Percentiles rank a stretch among this genome's conserved stretches.
Conservation (phyloP, 1,140 invertebrate species). For the Hesperophylax magnus region DNA sequence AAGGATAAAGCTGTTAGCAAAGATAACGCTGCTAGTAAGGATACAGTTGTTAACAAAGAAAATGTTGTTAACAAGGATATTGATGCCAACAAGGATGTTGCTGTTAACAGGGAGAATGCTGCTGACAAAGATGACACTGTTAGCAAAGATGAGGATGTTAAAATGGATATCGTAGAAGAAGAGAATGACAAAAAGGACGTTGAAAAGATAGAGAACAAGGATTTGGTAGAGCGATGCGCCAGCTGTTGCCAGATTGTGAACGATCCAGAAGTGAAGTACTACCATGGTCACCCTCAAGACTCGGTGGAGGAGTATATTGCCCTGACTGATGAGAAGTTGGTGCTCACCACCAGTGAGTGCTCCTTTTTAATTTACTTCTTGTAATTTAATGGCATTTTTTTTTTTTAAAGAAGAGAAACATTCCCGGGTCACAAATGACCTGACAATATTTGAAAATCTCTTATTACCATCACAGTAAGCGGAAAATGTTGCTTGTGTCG, state of each 20-base stretch:
- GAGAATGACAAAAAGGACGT: not conserved
- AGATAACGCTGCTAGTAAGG: no score
- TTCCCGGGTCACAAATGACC: no score
- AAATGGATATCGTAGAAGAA: not conserved
- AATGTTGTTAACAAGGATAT: no score
- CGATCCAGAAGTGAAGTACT: constrained; percentile 76
- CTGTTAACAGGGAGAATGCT: no score
- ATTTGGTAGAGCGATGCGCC: constrained; percentile 63
- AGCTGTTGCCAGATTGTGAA: constrained; percentile 77
- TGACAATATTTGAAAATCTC: no score
- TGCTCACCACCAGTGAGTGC: constrained; percentile 76
- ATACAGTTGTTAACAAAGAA: no score
- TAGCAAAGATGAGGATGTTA: not conserved
- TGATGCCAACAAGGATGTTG: no score
- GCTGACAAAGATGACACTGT: not conserved
- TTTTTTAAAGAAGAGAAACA: no score
- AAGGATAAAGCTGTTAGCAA: no score
- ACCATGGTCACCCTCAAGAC: constrained; percentile 82
- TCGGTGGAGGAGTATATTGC: constrained; percentile 84
- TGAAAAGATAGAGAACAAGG: not conserved
- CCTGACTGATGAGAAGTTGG: constrained; percentile 82
- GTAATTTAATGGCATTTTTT: not conserved
- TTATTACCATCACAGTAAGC: no score
- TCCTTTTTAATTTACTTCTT: constrained; percentile 14
- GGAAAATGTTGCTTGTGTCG: no score